Conservation (phyloP, 2,888 invertebrate genomes). For the Baccha elongata region DNA sequence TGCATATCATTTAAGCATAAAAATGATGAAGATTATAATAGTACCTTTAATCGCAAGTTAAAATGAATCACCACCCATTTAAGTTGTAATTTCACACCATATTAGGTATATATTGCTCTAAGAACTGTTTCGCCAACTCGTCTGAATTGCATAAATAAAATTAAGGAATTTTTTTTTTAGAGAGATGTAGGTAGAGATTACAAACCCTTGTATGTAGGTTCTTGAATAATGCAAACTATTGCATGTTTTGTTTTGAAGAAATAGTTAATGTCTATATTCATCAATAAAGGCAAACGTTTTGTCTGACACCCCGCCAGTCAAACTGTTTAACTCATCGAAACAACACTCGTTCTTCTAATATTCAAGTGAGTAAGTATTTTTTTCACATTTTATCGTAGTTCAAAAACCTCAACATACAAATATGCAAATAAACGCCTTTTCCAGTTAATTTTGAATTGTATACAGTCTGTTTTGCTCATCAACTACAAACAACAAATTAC, state of each 20-base stretch:
- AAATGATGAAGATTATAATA: no score
- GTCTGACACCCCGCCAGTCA: conserved; percentile 29
- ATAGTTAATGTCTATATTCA: not conserved
- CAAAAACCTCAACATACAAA: not conserved
- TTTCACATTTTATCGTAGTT: not conserved
- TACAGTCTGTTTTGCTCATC: conserved; percentile 10
- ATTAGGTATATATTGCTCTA: not conserved
- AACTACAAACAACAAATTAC: conserved; percentile 15
- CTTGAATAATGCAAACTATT: conserved; percentile 19
- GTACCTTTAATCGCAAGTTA: no score
- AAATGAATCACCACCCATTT: no score
- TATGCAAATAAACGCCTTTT: conserved; percentile 15
- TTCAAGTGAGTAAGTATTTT: not conserved
- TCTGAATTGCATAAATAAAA: not conserved
- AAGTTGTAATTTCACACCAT: no score
- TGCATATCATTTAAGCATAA: no score
- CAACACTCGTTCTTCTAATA: not conserved
- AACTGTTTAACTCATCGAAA: conserved; percentile 2
- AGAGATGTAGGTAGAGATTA: not conserved
- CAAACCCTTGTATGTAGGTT: conserved; percentile 11
- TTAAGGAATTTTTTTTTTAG: not conserved
- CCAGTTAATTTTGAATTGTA: conserved; percentile 25
- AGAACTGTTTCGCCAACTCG: not conserved
- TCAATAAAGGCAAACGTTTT: conserved; percentile 47
- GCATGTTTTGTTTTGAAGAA: conserved; percentile 9